Conservation (phyloP, 1,140 invertebrate species). For the Drosophila virilis region DNA sequence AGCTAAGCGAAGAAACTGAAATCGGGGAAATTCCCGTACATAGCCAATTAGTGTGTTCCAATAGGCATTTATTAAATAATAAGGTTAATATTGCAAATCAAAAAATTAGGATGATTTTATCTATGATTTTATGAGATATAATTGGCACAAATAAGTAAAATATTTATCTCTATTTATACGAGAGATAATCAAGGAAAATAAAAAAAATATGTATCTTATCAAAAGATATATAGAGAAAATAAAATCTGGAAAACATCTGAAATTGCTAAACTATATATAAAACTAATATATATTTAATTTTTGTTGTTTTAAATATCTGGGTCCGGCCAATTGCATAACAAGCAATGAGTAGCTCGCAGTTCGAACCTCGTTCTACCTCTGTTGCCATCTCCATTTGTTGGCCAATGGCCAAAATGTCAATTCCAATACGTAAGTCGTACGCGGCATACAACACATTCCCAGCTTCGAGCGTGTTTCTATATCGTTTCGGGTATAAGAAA, state of each 20-base stretch:
- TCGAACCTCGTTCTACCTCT: constrained; percentile 9
- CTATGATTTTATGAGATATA: too few relatives aligned
- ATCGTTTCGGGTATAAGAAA: constrained; percentile 11
- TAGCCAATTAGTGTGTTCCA: neutral
- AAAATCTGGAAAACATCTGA: too few relatives aligned
- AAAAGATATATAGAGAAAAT: too few relatives aligned
- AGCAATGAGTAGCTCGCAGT: neutral
- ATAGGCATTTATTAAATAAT: neutral
- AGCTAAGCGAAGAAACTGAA: neutral
- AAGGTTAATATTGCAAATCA: too few relatives aligned
- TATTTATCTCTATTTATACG: too few relatives aligned
- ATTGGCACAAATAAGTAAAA: too few relatives aligned
- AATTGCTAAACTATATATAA: too few relatives aligned
- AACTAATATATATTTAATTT: too few relatives aligned
- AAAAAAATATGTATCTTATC: too few relatives aligned
- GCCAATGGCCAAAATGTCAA: constrained; percentile 73
- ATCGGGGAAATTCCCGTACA: neutral
- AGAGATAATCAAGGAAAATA: too few relatives aligned
- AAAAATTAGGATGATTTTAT: too few relatives aligned
- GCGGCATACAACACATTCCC: constrained; percentile 62
- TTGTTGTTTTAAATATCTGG: too few relatives aligned
- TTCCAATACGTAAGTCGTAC: constrained; percentile 58
- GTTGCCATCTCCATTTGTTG: constrained; percentile 28
- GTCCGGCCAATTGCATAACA: constrained; percentile 12
- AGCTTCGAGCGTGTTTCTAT: constrained; percentile 1